Evolutionary conservation across 2,113 vertebrate genomes (phyloP).

Genomic region (Myotis lucifugus): DNA sequence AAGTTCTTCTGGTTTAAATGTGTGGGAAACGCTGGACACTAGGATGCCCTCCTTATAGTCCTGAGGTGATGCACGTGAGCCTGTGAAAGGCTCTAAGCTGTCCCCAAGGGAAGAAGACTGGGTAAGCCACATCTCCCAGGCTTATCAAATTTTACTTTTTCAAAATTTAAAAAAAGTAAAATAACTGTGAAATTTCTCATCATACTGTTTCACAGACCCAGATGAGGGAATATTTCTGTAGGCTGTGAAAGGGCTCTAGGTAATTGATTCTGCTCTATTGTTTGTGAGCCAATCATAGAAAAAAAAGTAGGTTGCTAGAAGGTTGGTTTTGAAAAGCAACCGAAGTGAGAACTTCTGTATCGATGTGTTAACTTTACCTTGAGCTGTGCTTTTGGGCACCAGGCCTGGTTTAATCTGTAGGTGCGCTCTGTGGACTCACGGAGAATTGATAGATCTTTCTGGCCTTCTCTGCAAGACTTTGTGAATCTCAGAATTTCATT

Average conservation of each 20-base stretch:
- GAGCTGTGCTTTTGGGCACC: background rate
- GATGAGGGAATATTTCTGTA: background rate
- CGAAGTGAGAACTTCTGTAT: background rate
- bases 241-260: background rate
- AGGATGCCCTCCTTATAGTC: background rate
- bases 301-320: background rate
- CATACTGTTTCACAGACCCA: background rate
- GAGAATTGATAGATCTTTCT: background rate
- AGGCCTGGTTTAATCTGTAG: background rate
- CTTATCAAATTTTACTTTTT: background rate
- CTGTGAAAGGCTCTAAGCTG: background rate
- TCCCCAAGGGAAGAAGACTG: background rate
- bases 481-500: slow-evolving; percentile 57
- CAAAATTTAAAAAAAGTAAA: background rate
- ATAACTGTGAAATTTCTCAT: background rate
- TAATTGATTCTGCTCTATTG: background rate
- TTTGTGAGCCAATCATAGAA: background rate
- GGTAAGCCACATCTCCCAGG: background rate
- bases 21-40: background rate
- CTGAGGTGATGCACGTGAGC: background rate
- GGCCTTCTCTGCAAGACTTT: background rate
- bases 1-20: background rate
- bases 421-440: background rate
- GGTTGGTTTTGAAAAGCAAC: slow-evolving; percentile 14
- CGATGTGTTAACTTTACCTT: background rate